Percentiles rank a stretch among this genome's conserved stretches.
These are phyloP conservation scores for Meteorus sp. DNA, from an alignment of 1,140 invertebrate species.

Conservation along the genomic window DNA sequence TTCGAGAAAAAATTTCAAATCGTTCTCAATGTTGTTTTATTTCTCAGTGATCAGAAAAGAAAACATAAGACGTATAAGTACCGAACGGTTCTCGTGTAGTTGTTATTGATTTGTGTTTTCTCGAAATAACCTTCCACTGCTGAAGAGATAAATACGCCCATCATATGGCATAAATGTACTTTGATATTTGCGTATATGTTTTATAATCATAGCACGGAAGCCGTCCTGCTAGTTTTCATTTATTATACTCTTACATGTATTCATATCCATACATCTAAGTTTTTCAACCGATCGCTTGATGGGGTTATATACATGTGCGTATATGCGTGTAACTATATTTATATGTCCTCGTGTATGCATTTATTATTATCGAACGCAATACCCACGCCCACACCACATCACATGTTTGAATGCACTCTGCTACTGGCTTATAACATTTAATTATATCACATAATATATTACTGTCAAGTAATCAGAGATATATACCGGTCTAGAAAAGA, in stretches of 20 bases:
- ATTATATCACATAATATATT: neutral
- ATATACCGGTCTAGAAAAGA: neutral
- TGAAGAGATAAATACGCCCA: conserved; percentile 10
- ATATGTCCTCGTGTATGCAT: conserved; percentile 3
- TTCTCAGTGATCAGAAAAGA: no score
- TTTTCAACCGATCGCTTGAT: neutral
- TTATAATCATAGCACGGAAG: conserved; percentile 23
- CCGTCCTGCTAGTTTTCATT: conserved; percentile 25
- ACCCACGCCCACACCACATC: conserved; percentile 5
- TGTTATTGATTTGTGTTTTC: no score
- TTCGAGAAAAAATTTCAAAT: no score
- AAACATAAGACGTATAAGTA: no score
- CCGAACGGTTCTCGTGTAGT: no score
- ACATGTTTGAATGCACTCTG: neutral
- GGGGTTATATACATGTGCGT: conserved; percentile 7
- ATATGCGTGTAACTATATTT: no score
- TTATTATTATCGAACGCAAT: conserved; percentile 11
- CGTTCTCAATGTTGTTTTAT: no score
- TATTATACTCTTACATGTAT: neutral
- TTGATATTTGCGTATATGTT: no score
- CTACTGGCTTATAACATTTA: conserved; percentile 7
- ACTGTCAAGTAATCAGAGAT: neutral
- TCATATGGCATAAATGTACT: neutral
- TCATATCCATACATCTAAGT: neutral
- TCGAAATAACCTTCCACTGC: conserved; percentile 3